Percentiles rank a stretch among this genome's conserved stretches.
Conservation (phyloP, 2,797 vertebrate genomes). For the Garrulus glandarius region DNA sequence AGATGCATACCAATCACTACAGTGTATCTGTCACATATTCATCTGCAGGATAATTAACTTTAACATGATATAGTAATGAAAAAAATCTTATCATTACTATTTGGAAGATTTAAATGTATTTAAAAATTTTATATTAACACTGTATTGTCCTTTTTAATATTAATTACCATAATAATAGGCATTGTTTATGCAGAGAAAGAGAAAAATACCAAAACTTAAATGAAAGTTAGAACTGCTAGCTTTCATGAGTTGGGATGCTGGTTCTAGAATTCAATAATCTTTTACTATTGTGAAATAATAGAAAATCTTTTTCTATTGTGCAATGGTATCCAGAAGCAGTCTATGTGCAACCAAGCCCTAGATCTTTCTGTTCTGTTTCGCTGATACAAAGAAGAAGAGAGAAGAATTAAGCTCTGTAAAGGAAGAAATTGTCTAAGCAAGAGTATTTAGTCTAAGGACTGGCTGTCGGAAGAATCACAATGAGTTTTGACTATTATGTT, state of each 20-base stretch:
- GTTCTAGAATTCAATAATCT: not conserved
- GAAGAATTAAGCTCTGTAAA: not conserved
- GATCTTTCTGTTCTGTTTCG: not conserved
- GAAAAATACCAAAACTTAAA: not conserved
- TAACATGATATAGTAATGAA: not conserved
- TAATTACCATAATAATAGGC: not conserved
- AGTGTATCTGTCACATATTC: not conserved
- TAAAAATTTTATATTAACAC: not conserved
- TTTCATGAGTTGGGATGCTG: not conserved
- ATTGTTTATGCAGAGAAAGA: not conserved
- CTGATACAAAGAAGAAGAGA: not conserved
- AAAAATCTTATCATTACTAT: not conserved
- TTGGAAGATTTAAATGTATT: not conserved
- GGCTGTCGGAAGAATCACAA: not conserved
- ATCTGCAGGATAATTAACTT: not conserved
- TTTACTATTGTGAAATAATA: not conserved
- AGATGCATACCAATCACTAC: not conserved
- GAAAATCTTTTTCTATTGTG: not conserved
- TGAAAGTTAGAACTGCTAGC: not conserved
- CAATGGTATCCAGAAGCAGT: not conserved
- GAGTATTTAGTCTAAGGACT: not conserved
- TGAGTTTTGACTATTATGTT: not conserved
- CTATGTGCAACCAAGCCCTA: not conserved
- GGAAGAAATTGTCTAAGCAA: not conserved
- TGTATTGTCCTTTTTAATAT: not conserved